phyloP scores from a whole-genome alignment of 2,888 invertebrate genomes.

The Parnassius mnemosyne region DNA sequence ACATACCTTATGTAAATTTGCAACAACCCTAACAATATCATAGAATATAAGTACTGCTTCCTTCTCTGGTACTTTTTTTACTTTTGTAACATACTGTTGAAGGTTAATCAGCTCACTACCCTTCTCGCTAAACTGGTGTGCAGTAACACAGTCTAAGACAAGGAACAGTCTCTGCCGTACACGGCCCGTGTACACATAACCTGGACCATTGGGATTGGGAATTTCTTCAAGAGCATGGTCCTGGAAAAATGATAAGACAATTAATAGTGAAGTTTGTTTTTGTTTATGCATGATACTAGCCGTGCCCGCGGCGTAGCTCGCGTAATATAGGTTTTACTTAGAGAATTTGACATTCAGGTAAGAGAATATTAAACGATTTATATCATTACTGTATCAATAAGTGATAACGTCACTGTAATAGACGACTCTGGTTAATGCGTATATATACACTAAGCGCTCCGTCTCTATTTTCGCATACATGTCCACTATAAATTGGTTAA shows the following conservation, averaged over 20 bases:
- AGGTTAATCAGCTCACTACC: conserved; percentile 83
- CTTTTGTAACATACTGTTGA: conserved; percentile 88
- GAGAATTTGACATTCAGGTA: no score
- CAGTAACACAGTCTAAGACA: conserved; percentile 86
- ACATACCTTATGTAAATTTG: conserved; percentile 85
- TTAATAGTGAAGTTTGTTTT: no score
- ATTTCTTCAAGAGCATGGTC: conserved; percentile 85
- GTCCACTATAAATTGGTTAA: no score
- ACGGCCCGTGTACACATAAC: conserved; percentile 79
- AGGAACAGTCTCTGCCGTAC: conserved; percentile 83
- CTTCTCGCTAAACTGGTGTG: conserved; percentile 82
- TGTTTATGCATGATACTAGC: no score
- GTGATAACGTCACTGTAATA: no score
- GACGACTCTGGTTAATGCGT: no score
- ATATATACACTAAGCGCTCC: no score
- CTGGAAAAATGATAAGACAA: conserved; percentile 57
- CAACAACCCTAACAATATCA: conserved; percentile 86
- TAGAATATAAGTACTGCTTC: conserved; percentile 87
- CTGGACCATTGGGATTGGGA: conserved; percentile 67
- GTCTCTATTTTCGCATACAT: no score
- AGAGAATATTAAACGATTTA: no score
- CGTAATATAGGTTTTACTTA: no score
- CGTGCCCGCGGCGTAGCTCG: no score
- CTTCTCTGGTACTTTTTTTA: conserved; percentile 86
- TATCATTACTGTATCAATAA: no score